These are phyloP conservation scores for Mythimna pallens DNA, from an alignment of 2,888 invertebrate genomes.

Conservation along the genomic window DNA sequence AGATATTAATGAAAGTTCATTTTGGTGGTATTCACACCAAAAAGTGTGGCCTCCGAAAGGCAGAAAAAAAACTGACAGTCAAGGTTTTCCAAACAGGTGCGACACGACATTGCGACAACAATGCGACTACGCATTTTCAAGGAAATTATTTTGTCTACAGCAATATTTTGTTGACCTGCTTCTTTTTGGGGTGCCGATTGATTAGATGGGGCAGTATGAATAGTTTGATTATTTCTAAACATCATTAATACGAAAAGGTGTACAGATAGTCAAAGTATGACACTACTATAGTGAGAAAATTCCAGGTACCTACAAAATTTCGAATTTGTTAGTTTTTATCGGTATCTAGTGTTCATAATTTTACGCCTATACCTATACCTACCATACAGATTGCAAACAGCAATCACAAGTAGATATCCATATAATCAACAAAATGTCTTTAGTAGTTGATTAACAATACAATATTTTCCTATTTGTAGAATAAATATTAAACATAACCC, in stretches of 20 bases:
- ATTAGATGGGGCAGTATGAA: too few relatives aligned
- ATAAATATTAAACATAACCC: neutral
- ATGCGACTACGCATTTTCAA: neutral
- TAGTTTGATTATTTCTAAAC: neutral
- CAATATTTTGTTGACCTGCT: neutral
- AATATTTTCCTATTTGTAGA: neutral
- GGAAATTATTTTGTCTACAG: neutral
- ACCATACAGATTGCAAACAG: neutral
- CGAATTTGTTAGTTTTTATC: neutral
- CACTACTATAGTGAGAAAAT: neutral
- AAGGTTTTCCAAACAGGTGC: neutral
- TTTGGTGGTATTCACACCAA: neutral
- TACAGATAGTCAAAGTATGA: too few relatives aligned
- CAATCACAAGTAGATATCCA: conserved; percentile 2
- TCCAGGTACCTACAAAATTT: neutral
- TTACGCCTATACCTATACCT: too few relatives aligned
- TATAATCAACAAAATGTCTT: neutral
- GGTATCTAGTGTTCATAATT: neutral
- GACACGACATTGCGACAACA: neutral
- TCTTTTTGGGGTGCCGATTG: neutral
- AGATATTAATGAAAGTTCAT: neutral
- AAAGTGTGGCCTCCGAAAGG: neutral
- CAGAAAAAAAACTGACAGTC: neutral
- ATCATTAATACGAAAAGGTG: too few relatives aligned
- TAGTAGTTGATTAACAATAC: neutral